Evolutionary conservation across 2,888 invertebrate species (phyloP).

Genomic region (Kuschelorhynchus macadamiae): DNA sequence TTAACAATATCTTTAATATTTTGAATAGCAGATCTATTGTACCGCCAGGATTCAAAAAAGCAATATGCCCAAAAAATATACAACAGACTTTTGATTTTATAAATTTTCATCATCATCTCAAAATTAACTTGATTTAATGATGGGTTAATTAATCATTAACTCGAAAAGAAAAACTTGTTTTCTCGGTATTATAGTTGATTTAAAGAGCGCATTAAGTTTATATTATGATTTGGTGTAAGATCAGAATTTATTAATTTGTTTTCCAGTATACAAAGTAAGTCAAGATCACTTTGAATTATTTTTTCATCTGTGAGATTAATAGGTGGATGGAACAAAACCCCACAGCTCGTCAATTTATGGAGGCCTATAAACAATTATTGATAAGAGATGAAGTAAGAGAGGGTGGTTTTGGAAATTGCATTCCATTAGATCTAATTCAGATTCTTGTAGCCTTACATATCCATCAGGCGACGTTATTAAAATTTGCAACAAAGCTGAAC

Average conservation of each 20-base stretch:
- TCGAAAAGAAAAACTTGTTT: constrained; percentile 13
- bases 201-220: constrained; percentile 11
- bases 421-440: constrained; percentile 35
- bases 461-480: too few species aligned
- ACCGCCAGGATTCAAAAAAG: too few species aligned
- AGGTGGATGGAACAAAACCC: constrained; percentile 52
- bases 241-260: constrained; percentile 19
- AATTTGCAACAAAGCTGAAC: too few species aligned
- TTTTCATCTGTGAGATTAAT: constrained; percentile 39
- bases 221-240: constrained; percentile 8
- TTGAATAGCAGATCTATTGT: too few species aligned
- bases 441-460: too few species aligned
- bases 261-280: constrained; percentile 44
- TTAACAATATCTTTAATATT: too few species aligned
- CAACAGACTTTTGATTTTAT: too few species aligned
- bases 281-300: constrained; percentile 49
- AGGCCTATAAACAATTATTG: constrained; percentile 46
- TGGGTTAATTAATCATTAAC: background rate
- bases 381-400: constrained; percentile 32
- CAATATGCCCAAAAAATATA: too few species aligned
- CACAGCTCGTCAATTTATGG: constrained; percentile 39
- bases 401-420: constrained; percentile 39
- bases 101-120: too few species aligned
- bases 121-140: background rate
- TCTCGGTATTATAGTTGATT: constrained; percentile 11